Conservation (phyloP, 92 coral and sea anemone species). For the Actinostola sp. region DNA sequence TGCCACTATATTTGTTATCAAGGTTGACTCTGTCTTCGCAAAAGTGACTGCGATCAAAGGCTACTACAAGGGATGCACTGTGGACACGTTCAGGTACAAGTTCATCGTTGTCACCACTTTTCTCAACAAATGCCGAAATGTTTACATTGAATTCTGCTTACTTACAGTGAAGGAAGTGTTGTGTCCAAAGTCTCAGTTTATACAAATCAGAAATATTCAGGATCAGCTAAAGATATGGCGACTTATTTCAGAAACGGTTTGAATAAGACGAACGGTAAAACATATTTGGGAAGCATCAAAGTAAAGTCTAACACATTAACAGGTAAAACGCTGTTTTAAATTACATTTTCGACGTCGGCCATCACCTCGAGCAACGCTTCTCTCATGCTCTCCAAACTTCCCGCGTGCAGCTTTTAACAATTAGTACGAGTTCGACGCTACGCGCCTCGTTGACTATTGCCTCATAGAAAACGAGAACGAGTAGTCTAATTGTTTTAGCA, state of each 20-base stretch:
- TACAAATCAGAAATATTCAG: constrained; percentile 42
- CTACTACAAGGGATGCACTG: constrained; percentile 31
- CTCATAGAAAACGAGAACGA: too few species aligned
- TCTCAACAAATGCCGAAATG: too few species aligned
- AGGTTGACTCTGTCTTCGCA: constrained; percentile 23
- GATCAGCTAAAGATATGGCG: constrained; percentile 26
- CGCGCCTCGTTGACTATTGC: too few species aligned
- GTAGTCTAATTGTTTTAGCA: too few species aligned
- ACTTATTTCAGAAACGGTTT: constrained; percentile 7
- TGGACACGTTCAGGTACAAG: constrained; percentile 28
- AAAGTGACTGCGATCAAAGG: constrained; percentile 4
- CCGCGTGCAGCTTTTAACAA: not conserved
- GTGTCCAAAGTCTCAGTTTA: constrained; percentile 36
- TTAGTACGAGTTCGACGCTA: too few species aligned
- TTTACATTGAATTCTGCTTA: not conserved
- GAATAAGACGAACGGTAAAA: constrained; percentile 15
- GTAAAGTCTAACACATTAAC: not conserved
- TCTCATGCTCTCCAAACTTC: too few species aligned
- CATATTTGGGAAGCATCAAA: constrained; percentile 13
- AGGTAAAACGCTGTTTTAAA: constrained; percentile 9
- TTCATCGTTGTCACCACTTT: not conserved
- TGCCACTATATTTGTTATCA: not conserved
- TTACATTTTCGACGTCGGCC: not conserved
- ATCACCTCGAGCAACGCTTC: too few species aligned
- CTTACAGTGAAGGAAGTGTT: constrained; percentile 44